Evolutionary conservation across 2,113 vertebrate genomes (phyloP).

Genomic region (Takifugu bimaculatus): DNA sequence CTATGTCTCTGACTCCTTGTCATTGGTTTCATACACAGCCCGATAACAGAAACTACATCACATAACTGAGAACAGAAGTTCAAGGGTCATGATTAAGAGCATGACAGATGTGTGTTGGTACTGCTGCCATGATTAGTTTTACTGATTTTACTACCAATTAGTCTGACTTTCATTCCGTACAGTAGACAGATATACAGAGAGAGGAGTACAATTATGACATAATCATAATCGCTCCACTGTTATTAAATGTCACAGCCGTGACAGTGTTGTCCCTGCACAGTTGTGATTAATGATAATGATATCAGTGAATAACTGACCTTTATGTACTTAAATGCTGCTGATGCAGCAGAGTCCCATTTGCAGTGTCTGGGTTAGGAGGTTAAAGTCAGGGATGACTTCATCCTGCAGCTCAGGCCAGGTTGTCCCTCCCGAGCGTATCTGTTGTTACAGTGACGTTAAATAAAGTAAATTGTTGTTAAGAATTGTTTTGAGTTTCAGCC

Average conservation of each 20-base stretch:
- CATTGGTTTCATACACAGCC: too few species aligned
- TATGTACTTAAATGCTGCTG: conserved; percentile 54
- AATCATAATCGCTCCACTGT: too few species aligned
- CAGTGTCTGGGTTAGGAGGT: conserved; percentile 25
- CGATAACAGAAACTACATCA: too few species aligned
- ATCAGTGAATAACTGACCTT: conserved; percentile 40
- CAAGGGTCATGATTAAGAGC: too few species aligned
- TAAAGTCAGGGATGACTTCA: too few species aligned
- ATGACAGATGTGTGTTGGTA: conserved; percentile 26
- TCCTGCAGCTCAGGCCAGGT: too few species aligned
- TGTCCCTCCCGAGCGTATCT: too few species aligned
- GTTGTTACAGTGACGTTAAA: too few species aligned
- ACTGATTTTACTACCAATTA: conserved; percentile 38
- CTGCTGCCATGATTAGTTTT: conserved; percentile 35
- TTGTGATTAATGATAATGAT: conserved; percentile 28
- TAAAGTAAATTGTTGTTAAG: too few species aligned
- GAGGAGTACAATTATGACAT: too few species aligned
- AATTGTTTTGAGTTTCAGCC: too few species aligned
- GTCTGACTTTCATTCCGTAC: background rate
- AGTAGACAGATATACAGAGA: conserved; percentile 15
- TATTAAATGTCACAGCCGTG: background rate
- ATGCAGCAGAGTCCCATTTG: conserved; percentile 40
- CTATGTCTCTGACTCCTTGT: background rate
- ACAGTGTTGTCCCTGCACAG: conserved; percentile 4
- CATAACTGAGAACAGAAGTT: too few species aligned